Evolutionary conservation across 2,113 vertebrate species (phyloP).

Genomic region (Ondatra zibethicus): DNA sequence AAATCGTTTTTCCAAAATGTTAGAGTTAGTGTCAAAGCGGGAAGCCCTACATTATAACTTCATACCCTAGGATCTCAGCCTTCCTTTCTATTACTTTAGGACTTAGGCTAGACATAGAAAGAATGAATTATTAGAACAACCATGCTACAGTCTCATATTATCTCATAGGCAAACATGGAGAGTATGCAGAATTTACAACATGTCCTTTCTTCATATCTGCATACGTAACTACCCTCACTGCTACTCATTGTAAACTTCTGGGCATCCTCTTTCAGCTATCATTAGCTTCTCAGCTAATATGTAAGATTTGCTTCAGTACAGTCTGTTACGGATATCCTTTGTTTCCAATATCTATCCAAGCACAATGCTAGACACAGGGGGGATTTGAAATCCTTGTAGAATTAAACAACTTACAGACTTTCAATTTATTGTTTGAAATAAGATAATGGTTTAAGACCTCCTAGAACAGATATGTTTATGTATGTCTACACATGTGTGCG

Average conservation of each 20-base stretch:
- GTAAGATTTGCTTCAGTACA: neutral
- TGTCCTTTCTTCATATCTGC: neutral
- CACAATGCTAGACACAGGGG: neutral
- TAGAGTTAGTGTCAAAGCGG: constrained; percentile 17
- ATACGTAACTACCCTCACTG: constrained; percentile 33
- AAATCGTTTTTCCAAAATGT: neutral
- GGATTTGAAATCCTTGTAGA: constrained; percentile 21
- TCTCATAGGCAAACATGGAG: neutral
- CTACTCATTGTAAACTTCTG: neutral
- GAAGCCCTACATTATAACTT: constrained; percentile 21
- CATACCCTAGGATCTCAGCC: neutral
- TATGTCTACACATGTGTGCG: neutral
- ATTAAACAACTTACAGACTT: constrained; percentile 23
- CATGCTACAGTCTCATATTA: constrained; percentile 25
- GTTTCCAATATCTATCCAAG: neutral
- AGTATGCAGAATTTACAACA: constrained; percentile 31
- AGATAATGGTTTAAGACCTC: neutral
- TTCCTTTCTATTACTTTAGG: constrained; percentile 20
- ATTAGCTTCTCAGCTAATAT: constrained; percentile 24
- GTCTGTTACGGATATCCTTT: neutral
- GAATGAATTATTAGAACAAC: neutral
- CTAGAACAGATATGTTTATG: neutral
- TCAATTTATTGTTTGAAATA: constrained; percentile 13
- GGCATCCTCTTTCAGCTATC: constrained; percentile 15
- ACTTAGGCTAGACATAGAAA: neutral